Evolutionary conservation across 2,888 invertebrate genomes (phyloP).

Genomic region (Ptychoptera albimana): DNA sequence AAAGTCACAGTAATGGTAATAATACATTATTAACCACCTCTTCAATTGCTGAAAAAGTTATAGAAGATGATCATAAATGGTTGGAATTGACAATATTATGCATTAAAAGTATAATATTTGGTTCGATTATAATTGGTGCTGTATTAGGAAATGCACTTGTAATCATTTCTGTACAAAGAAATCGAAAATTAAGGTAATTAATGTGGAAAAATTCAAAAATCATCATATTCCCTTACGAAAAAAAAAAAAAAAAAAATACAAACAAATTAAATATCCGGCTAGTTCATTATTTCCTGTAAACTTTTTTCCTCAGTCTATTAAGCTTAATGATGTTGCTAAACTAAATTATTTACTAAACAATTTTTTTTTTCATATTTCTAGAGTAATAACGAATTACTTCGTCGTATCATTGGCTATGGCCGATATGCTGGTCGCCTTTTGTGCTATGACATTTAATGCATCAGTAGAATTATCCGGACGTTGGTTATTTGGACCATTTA

Average conservation of each 20-base stretch:
- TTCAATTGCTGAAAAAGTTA: conserved; percentile 8
- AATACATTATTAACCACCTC: background rate
- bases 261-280: background rate
- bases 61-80: conserved; percentile 26
- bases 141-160: conserved; percentile 85
- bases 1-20: too few species aligned
- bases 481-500: conserved; percentile 80
- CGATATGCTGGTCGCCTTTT: conserved; percentile 85
- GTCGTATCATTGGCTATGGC: conserved; percentile 88
- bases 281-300: background rate
- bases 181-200: conserved; percentile 29
- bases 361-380: too few species aligned
- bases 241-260: background rate
- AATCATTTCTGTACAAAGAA: conserved; percentile 31
- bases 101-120: conserved; percentile 64
- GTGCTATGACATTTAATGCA: conserved; percentile 90
- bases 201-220: background rate
- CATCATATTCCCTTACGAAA: background rate
- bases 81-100: conserved; percentile 41
- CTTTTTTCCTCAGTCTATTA: background rate
- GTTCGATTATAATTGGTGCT: conserved; percentile 75
- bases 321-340: background rate
- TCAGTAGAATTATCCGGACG: conserved; percentile 68
- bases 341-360: too few species aligned
- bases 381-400: conserved; percentile 89